phyloP scores from a whole-genome alignment of 2,888 invertebrate species.

The Diadromus collaris region DNA sequence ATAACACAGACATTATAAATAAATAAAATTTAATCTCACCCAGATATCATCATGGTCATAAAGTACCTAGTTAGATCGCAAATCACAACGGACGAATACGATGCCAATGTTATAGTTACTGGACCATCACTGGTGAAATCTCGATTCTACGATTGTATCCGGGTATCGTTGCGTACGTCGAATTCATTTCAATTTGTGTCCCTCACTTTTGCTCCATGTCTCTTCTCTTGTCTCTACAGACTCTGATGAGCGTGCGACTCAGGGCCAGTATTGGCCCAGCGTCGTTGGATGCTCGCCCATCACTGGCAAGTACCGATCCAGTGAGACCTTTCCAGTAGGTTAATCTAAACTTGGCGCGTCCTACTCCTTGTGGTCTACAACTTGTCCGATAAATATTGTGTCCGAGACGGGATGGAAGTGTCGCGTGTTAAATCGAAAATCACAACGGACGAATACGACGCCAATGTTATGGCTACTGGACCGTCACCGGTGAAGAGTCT shows the following conservation, averaged over 20 bases:
- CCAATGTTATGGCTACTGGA: constrained; percentile 13
- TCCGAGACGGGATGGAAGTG: constrained; percentile 5
- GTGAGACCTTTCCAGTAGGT: neutral
- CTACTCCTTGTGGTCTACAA: neutral
- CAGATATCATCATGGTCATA: too few species aligned
- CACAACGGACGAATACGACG: constrained; percentile 49
- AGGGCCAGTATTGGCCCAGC: too few species aligned
- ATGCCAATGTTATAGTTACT: constrained; percentile 18
- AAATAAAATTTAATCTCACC: too few species aligned
- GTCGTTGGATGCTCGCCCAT: too few species aligned
- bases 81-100: constrained; percentile 53
- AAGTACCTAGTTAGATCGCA: constrained; percentile 39
- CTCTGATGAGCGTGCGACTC: too few species aligned
- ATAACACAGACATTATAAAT: too few species aligned
- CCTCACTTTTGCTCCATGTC: too few species aligned
- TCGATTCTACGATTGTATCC: neutral
- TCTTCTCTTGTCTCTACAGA: neutral
- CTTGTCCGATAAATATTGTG: neutral
- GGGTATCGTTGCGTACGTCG: neutral
- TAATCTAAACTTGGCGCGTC: neutral
- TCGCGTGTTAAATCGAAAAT: constrained; percentile 44
- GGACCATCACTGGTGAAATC: constrained; percentile 11
- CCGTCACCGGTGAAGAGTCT: constrained; percentile 54
- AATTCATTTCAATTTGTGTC: neutral
- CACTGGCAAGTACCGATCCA: too few species aligned